Percentiles rank a stretch among this genome's conserved stretches.
Conservation (phyloP, 2,888 invertebrate species). For the Eudemis profundana region DNA sequence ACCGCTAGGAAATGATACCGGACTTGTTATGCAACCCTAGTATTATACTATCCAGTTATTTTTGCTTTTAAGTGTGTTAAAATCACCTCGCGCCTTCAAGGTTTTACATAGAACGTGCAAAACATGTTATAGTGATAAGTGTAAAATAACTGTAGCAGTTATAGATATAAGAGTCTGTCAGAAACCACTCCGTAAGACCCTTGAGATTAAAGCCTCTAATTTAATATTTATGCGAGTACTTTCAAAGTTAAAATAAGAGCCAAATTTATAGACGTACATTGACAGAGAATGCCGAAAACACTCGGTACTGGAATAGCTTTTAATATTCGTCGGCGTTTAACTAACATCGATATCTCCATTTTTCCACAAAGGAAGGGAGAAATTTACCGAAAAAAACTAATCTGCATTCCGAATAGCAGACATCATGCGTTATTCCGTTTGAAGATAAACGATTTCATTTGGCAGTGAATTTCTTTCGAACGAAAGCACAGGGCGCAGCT, state of each 20-base stretch:
- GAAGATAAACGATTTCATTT: conserved; percentile 67
- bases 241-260: no score
- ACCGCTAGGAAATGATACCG: conserved; percentile 55
- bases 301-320: neutral
- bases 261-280: no score
- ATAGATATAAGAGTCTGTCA: no score
- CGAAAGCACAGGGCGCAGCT: neutral
- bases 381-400: conserved; percentile 52
- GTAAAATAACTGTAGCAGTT: no score
- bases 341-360: conserved; percentile 46
- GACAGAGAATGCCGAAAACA: neutral
- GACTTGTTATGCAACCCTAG: conserved; percentile 55
- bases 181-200: no score
- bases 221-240: no score
- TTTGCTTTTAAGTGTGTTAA: conserved; percentile 13
- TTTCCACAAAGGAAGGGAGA: conserved; percentile 48
- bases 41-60: conserved; percentile 45
- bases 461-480: conserved; percentile 39
- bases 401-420: conserved; percentile 59
- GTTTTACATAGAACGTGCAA: neutral
- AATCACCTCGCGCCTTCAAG: neutral
- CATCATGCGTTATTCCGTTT: conserved; percentile 59
- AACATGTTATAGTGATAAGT: no score
- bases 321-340: conserved; percentile 39
- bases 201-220: no score